Evolutionary conservation across 2,888 invertebrate species (phyloP), one percentile per base, ranked within the genome.

Genomic region (Augiades crinisus): DNA sequence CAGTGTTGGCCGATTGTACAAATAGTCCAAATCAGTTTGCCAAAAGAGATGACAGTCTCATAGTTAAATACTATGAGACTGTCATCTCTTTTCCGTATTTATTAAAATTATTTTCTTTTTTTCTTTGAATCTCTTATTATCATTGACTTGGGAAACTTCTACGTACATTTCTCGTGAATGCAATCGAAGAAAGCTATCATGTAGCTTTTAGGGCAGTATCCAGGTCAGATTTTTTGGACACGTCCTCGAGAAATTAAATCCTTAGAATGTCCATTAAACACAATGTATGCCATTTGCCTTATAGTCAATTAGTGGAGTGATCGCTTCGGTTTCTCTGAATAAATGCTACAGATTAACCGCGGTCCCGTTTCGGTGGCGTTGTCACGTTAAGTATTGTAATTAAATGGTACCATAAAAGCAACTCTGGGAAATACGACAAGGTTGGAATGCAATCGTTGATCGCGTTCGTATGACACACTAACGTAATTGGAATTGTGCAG

Each of bases 291-390:
- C 19, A 17, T 44, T 44, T 21, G 13, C 7, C 21, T 44, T 4
- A 21, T n/a, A 19, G 22, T n/a, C 33, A 45, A 45, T 22, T 14
- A 45, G 12, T 43, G n/a, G 21, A 10, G 44, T 34, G 10, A 45
- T 22, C 21, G 33, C 44, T 21, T 33, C 31, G 44, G 33, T 33
- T 44, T 44, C 44, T 33, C 33, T 19, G 33, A 31, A 44, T 44
- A 31, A 30, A 4, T 27, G 43, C 12, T 33, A 17, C 13, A 33
- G 19, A 22, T 33, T 31, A n/a, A 22, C 22, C 14, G 6, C 41
- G 13, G 21, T 45, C 33, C 33, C 33, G 33, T 45, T 22, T 45
- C 33, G 33, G 33, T 45, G 19, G 33, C 34, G 22, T 21, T 45
- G 16, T 27, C 27, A 41, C 27, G 41, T 16, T 24, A 41, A 27